phyloP scores from a whole-genome alignment of 2,888 invertebrate genomes.

The Spilarctia lutea region DNA sequence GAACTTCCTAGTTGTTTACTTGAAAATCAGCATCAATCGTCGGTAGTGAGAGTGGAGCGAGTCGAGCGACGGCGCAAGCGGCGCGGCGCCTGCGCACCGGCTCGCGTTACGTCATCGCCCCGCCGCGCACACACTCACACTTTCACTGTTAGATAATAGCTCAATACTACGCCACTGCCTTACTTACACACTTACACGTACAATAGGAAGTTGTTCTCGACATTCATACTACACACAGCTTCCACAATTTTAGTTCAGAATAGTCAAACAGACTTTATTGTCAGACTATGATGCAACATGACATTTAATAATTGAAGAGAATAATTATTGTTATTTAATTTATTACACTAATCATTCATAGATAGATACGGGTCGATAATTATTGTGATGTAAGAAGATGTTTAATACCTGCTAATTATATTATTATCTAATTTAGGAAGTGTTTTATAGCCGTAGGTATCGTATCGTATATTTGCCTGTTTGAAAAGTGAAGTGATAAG shows the following conservation, averaged over 20 bases:
- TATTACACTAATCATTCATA: conserved; percentile 25
- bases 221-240: conserved; percentile 47
- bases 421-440: conserved; percentile 37
- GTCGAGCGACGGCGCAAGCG: conserved; percentile 23
- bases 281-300: conserved; percentile 39
- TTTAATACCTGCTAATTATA: conserved; percentile 31
- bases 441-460: conserved; percentile 13
- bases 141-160: conserved; percentile 85
- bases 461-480: conserved; percentile 2
- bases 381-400: conserved; percentile 40
- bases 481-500: conserved; percentile 6
- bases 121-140: conserved; percentile 82
- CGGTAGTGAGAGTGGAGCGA: conserved; percentile 76
- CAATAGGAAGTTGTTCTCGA: conserved; percentile 77
- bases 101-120: conserved; percentile 74
- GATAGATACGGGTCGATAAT: conserved; percentile 39
- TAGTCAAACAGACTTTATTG: conserved; percentile 46
- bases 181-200: conserved; percentile 82
- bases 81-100: conserved; percentile 59
- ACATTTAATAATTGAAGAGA: conserved; percentile 42
- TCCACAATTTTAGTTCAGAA: conserved; percentile 56
- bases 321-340: conserved; percentile 40
- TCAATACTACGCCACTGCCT: conserved; percentile 77
- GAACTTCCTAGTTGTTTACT: conserved; percentile 77
- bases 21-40: conserved; percentile 71